Evolutionary conservation across 2,888 invertebrate species (phyloP).

Genomic region (Oscheius sp.): DNA sequence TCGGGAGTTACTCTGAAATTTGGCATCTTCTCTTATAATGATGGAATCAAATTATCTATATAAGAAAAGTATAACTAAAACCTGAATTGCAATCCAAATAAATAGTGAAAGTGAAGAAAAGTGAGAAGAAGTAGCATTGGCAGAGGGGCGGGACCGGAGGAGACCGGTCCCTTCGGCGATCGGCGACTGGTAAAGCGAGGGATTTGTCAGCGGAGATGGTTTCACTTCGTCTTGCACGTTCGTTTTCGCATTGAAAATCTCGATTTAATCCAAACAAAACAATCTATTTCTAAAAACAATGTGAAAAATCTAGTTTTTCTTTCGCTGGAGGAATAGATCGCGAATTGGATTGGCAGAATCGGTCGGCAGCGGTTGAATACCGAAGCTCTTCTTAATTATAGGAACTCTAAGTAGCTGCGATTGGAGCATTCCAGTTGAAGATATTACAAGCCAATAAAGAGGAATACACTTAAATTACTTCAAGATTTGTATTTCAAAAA

Average conservation of each 20-base stretch:
- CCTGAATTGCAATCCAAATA: constrained; percentile 5
- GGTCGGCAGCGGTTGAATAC: constrained; percentile 63
- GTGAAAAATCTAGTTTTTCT: background rate
- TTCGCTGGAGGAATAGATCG: constrained; percentile 53
- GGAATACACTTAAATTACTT: constrained; percentile 66
- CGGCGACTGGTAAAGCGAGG: constrained; percentile 9
- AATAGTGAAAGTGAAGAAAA: background rate
- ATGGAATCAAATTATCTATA: too few relatives aligned
- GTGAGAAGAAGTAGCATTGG: constrained; percentile 19
- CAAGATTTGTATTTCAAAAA: too few relatives aligned
- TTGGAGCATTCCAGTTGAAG: constrained; percentile 59
- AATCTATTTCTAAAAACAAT: background rate
- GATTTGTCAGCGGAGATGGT: constrained; percentile 20
- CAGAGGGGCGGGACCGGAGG: constrained; percentile 10
- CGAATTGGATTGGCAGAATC: constrained; percentile 63
- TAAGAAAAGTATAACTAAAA: background rate
- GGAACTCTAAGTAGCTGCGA: constrained; percentile 61
- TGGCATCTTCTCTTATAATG: too few relatives aligned
- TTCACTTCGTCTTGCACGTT: too few relatives aligned
- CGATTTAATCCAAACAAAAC: constrained; percentile 1
- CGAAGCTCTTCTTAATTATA: constrained; percentile 53
- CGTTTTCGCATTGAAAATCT: background rate
- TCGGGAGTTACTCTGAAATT: background rate
- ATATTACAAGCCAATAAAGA: constrained; percentile 63
- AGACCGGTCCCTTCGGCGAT: too few relatives aligned